A percentile compares a stretch with the other conserved stretches of the same genome.
Conservation (phyloP, 1,140 invertebrate species). For the Bombus waltoni region DNA sequence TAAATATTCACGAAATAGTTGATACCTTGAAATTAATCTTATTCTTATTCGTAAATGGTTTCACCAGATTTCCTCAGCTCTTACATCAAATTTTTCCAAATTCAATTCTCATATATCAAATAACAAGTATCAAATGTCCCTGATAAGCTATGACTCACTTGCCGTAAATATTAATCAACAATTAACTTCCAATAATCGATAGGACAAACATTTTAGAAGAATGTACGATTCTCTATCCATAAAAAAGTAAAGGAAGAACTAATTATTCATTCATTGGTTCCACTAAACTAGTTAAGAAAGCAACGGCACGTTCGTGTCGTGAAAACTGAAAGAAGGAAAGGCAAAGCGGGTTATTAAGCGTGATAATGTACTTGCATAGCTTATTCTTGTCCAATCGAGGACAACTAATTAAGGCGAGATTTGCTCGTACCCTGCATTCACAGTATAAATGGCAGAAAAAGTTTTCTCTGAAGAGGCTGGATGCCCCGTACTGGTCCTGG, state of each 20-base stretch:
- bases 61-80: too few relatives aligned
- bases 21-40: too few relatives aligned
- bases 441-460: slow-evolving; percentile 26
- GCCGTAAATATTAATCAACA: background rate
- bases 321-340: background rate
- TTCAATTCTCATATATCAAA: background rate
- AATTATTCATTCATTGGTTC: slow-evolving; percentile 11
- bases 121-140: background rate
- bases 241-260: background rate
- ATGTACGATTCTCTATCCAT: background rate
- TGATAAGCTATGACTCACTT: background rate
- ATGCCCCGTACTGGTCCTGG: background rate
- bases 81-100: background rate
- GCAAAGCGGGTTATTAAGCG: slow-evolving; percentile 12
- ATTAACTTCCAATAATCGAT: background rate
- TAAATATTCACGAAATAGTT: background rate
- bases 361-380: slow-evolving; percentile 31
- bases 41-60: too few relatives aligned
- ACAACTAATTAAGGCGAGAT: slow-evolving; percentile 38
- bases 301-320: too few relatives aligned
- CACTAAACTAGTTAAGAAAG: background rate
- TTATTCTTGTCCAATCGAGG: slow-evolving; percentile 42
- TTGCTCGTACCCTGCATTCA: slow-evolving; percentile 7
- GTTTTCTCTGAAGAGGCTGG: slow-evolving; percentile 4
- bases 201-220: background rate